Percentiles rank a stretch among this genome's conserved stretches.
Conservation (phyloP, 2,888 invertebrate species). For the Melanostoma scalare region DNA sequence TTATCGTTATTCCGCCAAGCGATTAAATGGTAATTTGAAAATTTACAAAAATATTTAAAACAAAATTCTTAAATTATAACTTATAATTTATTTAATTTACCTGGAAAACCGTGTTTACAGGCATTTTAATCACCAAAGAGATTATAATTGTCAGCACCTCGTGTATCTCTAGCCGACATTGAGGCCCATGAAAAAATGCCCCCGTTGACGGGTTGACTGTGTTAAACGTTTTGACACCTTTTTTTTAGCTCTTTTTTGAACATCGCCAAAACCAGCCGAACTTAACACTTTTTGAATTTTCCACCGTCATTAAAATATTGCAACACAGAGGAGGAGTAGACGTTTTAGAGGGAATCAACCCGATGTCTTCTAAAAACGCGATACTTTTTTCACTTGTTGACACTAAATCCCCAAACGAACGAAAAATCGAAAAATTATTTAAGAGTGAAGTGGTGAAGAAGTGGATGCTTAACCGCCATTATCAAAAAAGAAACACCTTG, state of each 20-base stretch:
- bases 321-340: background rate
- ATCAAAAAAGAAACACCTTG: too few relatives aligned
- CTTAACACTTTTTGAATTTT: background rate
- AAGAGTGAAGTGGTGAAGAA: background rate
- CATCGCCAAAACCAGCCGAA: conserved; percentile 6
- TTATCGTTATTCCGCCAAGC: conserved; percentile 3
- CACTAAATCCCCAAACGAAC: too few relatives aligned
- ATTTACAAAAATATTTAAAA: conserved; percentile 11
- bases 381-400: background rate
- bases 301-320: background rate
- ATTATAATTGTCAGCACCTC: conserved; percentile 24
- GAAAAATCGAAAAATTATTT: too few relatives aligned
- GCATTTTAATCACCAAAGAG: conserved; percentile 10
- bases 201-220: background rate
- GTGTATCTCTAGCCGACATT: conserved; percentile 21
- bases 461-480: background rate
- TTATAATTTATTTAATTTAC: conserved; percentile 14
- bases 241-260: conserved; percentile 9
- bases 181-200: conserved; percentile 1
- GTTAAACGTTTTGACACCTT: background rate
- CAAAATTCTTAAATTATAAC: background rate
- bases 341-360: background rate
- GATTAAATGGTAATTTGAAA: conserved; percentile 6
- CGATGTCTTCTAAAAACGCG: background rate
- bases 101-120: conserved; percentile 9